A percentile compares a stretch with the other conserved stretches of the same genome.
phyloP scores from a whole-genome alignment of 2,113 vertebrate species.

The Carettochelys insculpta region DNA sequence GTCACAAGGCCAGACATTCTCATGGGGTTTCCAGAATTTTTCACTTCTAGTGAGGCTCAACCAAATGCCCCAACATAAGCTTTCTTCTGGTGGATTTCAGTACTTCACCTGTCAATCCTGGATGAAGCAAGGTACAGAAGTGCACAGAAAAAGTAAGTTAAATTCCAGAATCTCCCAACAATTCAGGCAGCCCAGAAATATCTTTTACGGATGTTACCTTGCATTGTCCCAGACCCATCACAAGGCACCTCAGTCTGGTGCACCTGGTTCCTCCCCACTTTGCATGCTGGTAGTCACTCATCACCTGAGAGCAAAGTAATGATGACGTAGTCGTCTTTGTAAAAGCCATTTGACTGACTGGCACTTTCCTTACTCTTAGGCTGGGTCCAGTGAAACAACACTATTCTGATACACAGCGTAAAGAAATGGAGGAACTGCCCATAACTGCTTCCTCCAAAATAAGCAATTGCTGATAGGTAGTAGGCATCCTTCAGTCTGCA shows the following conservation, averaged over 20 bases:
- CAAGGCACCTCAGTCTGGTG: not conserved
- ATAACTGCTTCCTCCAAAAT: constrained; percentile 17
- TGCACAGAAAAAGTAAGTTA: not conserved
- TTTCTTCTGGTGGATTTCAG: not conserved
- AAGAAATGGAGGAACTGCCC: not conserved
- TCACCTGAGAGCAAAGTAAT: not conserved
- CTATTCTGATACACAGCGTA: not conserved
- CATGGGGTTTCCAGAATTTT: not conserved
- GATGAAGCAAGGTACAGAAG: not conserved
- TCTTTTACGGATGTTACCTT: constrained; percentile 11
- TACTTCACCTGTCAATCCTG: not conserved
- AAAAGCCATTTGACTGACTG: not conserved
- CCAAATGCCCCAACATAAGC: not conserved
- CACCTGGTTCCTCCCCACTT: not conserved
- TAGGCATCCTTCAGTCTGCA: no score
- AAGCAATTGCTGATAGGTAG: no score
- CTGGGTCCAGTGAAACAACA: not conserved
- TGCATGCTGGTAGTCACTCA: not conserved
- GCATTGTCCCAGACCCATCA: not conserved
- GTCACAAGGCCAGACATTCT: not conserved
- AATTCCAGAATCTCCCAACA: not conserved
- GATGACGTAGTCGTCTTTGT: not conserved
- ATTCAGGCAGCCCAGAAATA: constrained; percentile 22
- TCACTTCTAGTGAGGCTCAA: not conserved
- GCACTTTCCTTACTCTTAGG: not conserved